These are phyloP conservation scores for Neotoma lepida DNA, from an alignment of 2,113 vertebrate genomes.

Conservation along the genomic window DNA sequence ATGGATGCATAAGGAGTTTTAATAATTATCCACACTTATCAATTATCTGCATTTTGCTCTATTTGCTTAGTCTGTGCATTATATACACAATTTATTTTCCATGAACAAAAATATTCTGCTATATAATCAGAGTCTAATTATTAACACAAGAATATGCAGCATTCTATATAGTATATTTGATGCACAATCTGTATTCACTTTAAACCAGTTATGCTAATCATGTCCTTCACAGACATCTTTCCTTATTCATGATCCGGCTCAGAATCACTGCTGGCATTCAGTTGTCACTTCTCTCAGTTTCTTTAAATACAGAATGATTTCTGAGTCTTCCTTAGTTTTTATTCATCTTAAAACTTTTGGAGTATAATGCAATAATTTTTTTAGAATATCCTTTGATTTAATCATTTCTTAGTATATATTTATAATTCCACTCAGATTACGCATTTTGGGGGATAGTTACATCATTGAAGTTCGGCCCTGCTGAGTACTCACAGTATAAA, in stretches of 20 bases:
- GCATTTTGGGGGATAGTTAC: not conserved
- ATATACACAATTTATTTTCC: not conserved
- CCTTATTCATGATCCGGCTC: not conserved
- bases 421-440: not conserved
- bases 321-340: not conserved
- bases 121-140: not conserved
- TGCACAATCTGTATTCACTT: not conserved
- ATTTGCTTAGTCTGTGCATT: not conserved
- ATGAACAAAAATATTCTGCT: not conserved
- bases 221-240: not conserved
- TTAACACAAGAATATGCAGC: constrained; percentile 22
- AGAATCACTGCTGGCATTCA: not conserved
- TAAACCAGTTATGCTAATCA: not conserved
- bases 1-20: not conserved
- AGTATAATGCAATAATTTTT: not conserved
- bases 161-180: not conserved
- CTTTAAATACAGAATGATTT: constrained; percentile 5
- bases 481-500: not conserved
- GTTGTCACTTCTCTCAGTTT: not conserved
- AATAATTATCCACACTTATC: not conserved
- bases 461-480: not conserved
- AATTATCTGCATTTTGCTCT: constrained; percentile 42
- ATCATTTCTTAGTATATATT: not conserved
- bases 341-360: not conserved
- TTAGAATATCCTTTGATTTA: not conserved